Evolutionary conservation across 2,113 vertebrate genomes (phyloP).

Genomic region (Antennarius striatus): DNA sequence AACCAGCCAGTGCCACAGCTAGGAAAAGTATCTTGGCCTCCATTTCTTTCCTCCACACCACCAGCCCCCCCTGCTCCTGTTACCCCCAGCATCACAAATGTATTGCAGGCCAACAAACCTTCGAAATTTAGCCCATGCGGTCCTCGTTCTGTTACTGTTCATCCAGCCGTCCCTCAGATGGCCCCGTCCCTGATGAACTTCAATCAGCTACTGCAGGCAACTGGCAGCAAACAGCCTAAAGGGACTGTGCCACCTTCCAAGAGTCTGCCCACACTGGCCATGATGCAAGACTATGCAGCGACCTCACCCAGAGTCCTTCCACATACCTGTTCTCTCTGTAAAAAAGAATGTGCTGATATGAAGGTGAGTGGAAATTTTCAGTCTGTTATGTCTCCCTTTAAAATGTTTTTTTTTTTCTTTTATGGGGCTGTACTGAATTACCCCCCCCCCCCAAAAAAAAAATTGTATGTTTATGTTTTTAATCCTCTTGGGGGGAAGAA

Average conservation of each 20-base stretch:
- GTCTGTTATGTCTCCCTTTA: slow-evolving; percentile 19
- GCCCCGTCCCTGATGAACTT: no score
- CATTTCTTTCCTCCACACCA: not conserved
- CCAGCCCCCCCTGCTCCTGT: not conserved
- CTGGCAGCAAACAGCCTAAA: not conserved
- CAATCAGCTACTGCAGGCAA: no score
- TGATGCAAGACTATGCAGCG: slow-evolving; percentile 96
- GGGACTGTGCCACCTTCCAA: slow-evolving; percentile 54
- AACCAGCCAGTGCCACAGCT: not conserved
- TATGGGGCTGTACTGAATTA: no score
- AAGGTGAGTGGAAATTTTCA: slow-evolving; percentile 87
- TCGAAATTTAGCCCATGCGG: not conserved
- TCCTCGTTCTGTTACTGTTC: not conserved
- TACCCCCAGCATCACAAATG: not conserved
- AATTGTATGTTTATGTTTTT: no score
- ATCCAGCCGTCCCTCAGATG: no score
- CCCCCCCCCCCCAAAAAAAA: no score
- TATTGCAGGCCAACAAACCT: not conserved
- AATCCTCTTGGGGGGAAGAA: no score
- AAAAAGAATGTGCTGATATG: slow-evolving; percentile 89
- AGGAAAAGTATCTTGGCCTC: no score
- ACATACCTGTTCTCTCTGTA: slow-evolving; percentile 97
- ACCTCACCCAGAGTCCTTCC: slow-evolving; percentile 90
- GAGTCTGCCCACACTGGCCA: slow-evolving; percentile 84
- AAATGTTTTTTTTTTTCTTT: not conserved